A percentile compares a stretch with the other conserved stretches of the same genome.
Evolutionary conservation across 2,113 vertebrate genomes (phyloP).

Genomic region (Psettodes erumei): DNA sequence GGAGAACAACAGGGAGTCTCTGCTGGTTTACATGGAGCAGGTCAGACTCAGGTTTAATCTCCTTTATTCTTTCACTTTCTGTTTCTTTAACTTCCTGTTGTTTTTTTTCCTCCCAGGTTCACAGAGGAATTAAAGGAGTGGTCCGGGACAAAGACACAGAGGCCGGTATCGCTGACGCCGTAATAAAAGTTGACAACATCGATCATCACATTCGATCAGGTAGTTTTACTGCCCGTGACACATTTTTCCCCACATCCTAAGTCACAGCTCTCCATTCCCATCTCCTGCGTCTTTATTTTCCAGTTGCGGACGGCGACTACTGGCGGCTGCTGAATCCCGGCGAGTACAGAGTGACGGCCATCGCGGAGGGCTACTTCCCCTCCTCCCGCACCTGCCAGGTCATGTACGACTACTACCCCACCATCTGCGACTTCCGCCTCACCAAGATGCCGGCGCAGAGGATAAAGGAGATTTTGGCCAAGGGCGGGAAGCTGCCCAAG

Average conservation of each 20-base stretch:
- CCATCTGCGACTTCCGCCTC: slow-evolving; percentile 91
- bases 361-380: slow-evolving; percentile 86
- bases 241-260: background rate
- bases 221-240: slow-evolving; percentile 54
- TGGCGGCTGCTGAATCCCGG: slow-evolving; percentile 96
- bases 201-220: slow-evolving; percentile 92
- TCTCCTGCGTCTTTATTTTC: too few relatives aligned
- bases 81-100: background rate
- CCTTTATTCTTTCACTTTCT: background rate
- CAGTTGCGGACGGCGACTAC: slow-evolving; percentile 88
- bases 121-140: slow-evolving; percentile 93
- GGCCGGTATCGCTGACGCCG: slow-evolving; percentile 87
- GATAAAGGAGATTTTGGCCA: slow-evolving; percentile 86
- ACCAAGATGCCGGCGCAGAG: slow-evolving; percentile 88
- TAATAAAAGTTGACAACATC: slow-evolving; percentile 90
- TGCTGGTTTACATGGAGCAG: slow-evolving; percentile 96
- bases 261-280: background rate
- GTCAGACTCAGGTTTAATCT: slow-evolving; percentile 56
- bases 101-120: slow-evolving; percentile 79
- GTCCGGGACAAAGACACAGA: slow-evolving; percentile 90
- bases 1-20: slow-evolving; percentile 93
- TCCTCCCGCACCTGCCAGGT: slow-evolving; percentile 88
- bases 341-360: slow-evolving; percentile 87
- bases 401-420: slow-evolving; percentile 91
- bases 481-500: slow-evolving; percentile 84